A percentile compares a stretch with the other conserved stretches of the same genome.
Conservation (phyloP, 2,888 invertebrate genomes). For the Panopea generosa region DNA sequence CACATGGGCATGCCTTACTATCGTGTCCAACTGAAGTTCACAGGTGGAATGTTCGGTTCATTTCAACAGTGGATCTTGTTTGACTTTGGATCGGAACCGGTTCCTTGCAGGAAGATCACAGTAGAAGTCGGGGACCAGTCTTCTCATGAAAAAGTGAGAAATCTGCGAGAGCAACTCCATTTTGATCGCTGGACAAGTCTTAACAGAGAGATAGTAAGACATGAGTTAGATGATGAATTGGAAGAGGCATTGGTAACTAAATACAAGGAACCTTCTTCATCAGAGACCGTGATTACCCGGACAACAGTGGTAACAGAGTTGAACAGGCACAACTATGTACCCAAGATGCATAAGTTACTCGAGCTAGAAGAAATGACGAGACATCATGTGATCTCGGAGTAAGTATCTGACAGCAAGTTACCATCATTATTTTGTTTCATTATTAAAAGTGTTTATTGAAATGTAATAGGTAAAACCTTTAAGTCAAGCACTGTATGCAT, state of each 20-base stretch:
- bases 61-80: conserved; percentile 83
- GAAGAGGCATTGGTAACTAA: conserved; percentile 62
- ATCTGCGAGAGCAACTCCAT: conserved; percentile 74
- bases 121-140: conserved; percentile 79
- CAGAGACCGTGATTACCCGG: conserved; percentile 78
- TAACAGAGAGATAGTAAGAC: conserved; percentile 77
- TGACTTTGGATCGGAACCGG: conserved; percentile 81
- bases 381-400: conserved; percentile 81
- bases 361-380: conserved; percentile 82
- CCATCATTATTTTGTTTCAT: no score
- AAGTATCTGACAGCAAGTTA: no score
- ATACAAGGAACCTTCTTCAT: conserved; percentile 77
- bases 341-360: conserved; percentile 83
- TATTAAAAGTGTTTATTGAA: no score
- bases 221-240: conserved; percentile 48
- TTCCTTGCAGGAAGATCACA: conserved; percentile 76
- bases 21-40: conserved; percentile 69
- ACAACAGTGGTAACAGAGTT: conserved; percentile 75
- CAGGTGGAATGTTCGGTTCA: conserved; percentile 81
- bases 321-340: conserved; percentile 82
- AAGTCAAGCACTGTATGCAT: no score
- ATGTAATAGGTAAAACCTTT: no score
- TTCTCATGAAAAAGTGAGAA: conserved; percentile 74
- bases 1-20: conserved; percentile 62
- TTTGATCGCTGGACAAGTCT: conserved; percentile 82